Percentiles rank a stretch among this genome's conserved stretches.
Conservation (phyloP, 2,113 vertebrate genomes). For the Thymallus thymallus region DNA sequence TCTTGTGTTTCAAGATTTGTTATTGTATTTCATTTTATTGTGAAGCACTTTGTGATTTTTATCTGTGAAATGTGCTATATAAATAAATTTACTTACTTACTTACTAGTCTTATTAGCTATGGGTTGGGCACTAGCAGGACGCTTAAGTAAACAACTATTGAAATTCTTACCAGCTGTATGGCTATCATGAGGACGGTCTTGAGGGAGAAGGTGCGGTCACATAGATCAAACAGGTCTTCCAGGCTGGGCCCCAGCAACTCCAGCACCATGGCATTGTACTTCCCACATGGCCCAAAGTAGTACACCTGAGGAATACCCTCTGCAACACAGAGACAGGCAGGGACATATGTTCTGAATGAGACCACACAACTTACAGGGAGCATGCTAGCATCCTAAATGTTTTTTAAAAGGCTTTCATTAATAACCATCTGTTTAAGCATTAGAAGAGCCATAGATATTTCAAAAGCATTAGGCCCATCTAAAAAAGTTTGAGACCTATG, state of each 20-base stretch:
- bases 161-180: constrained; percentile 86
- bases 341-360: background rate
- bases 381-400: background rate
- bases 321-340: constrained; percentile 59
- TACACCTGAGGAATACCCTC: constrained; percentile 99
- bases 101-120: too few species aligned
- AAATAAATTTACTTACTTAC: too few species aligned
- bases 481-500: background rate
- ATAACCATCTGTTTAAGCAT: background rate
- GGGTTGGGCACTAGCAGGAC: too few species aligned
- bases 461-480: background rate
- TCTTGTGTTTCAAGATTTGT: too few species aligned
- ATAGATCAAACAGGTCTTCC: constrained; percentile 97
- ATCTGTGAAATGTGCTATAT: too few species aligned
- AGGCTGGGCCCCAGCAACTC: constrained; percentile 95
- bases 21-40: too few species aligned
- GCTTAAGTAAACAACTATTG: too few species aligned
- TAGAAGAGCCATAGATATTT: background rate
- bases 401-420: background rate
- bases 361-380: background rate
- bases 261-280: constrained; percentile 98
- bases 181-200: constrained; percentile 99
- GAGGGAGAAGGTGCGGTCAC: constrained; percentile 94
- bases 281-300: constrained; percentile 97
- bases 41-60: too few species aligned